Evolutionary conservation across 2,797 vertebrate genomes (phyloP).

Genomic region (Pantherophis vulpinus): DNA sequence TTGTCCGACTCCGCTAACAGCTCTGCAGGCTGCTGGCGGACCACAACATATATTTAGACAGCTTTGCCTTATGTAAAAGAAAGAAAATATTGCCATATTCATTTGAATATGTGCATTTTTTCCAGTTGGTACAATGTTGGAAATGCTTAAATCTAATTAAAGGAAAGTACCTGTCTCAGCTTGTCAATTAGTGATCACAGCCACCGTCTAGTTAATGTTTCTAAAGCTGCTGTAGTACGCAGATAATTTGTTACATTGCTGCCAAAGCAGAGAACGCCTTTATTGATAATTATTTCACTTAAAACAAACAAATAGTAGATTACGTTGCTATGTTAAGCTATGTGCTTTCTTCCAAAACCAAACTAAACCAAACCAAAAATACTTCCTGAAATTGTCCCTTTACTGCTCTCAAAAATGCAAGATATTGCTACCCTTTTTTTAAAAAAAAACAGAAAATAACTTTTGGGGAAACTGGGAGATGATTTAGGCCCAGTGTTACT

Average conservation of each 20-base stretch:
- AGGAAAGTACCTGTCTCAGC: neutral
- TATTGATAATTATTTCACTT: neutral
- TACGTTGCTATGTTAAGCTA: neutral
- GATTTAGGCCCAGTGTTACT: neutral
- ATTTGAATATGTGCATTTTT: neutral
- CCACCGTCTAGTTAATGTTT: neutral
- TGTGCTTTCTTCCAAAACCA: neutral
- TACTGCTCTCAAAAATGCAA: neutral
- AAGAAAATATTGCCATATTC: neutral
- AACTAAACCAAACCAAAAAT: neutral
- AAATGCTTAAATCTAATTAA: neutral
- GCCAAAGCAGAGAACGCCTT: neutral
- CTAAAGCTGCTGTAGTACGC: neutral
- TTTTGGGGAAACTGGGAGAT: neutral
- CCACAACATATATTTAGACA: no score
- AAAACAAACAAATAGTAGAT: neutral
- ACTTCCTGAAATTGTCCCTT: neutral
- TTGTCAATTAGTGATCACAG: neutral
- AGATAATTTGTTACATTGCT: neutral
- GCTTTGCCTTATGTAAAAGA: neutral
- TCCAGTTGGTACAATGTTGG: neutral
- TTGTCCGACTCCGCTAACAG: no score
- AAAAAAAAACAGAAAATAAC: no score
- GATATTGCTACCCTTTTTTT: neutral
- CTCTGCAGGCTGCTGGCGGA: no score